phyloP scores from a whole-genome alignment of 2,113 vertebrate species.

The Xyrauchen texanus region DNA sequence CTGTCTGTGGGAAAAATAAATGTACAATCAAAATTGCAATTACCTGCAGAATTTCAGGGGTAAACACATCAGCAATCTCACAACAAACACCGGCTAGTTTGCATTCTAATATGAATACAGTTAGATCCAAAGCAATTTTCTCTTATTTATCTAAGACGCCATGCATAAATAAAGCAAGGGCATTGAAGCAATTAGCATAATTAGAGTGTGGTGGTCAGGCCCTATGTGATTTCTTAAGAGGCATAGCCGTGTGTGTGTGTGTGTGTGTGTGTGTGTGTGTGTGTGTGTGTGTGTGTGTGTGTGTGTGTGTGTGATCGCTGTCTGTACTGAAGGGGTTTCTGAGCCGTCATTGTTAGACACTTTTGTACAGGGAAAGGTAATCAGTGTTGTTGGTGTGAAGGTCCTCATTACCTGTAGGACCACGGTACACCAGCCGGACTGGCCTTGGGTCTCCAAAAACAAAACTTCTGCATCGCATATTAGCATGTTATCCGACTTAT shows the following conservation, averaged over 20 bases:
- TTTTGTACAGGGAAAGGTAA: slow-evolving; percentile 35
- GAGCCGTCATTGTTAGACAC: slow-evolving; percentile 15
- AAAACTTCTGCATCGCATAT: slow-evolving; percentile 21
- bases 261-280: slow-evolving; percentile 19
- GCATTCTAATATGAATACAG: slow-evolving; percentile 99
- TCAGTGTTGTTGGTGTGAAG: slow-evolving; percentile 43
- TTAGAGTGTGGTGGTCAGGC: slow-evolving; percentile 98
- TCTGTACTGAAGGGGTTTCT: slow-evolving; percentile 25
- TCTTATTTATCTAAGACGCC: slow-evolving; percentile 99
- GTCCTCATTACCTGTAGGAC: slow-evolving; percentile 48
- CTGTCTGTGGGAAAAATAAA: slow-evolving; percentile 93
- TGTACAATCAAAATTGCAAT: slow-evolving; percentile 99
- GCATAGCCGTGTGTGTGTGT: slow-evolving; percentile 60
- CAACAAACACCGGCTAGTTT: slow-evolving; percentile 96
- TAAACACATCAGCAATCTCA: slow-evolving; percentile 98
- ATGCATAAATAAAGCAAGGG: slow-evolving; percentile 99
- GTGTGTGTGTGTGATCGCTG: slow-evolving; percentile 12
- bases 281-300: slow-evolving; percentile 8
- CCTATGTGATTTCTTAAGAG: slow-evolving; percentile 93
- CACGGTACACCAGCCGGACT: not conserved
- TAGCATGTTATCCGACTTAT: no score
- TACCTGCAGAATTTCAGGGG: slow-evolving; percentile 98
- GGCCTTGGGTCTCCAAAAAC: slow-evolving; percentile 45
- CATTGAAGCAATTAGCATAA: slow-evolving; percentile 99
- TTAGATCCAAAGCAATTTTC: slow-evolving; percentile 99